Conservation (phyloP, 2,113 vertebrate species). For the Hemiscyllium ocellatum region DNA sequence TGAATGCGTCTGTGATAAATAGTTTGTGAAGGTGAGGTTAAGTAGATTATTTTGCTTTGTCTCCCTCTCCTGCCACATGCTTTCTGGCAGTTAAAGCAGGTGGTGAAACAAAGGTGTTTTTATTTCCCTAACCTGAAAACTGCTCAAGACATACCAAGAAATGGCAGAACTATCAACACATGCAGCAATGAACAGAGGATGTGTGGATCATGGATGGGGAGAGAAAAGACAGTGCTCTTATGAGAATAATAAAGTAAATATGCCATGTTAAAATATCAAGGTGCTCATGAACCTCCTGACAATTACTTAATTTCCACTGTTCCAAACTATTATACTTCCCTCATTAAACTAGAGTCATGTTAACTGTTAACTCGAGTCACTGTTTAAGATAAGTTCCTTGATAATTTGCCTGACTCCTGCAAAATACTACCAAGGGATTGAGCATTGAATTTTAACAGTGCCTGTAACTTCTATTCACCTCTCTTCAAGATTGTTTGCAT, state of each 20-base stretch:
- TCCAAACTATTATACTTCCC: not conserved
- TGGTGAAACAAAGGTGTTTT: not conserved
- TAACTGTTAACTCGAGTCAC: not conserved
- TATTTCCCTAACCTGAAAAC: not conserved
- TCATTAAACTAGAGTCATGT: not conserved
- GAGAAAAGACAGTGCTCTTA: not conserved
- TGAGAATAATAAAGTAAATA: not conserved
- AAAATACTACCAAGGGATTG: not conserved
- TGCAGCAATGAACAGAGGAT: not conserved
- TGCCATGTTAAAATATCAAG: not conserved
- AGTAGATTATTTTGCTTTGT: no score
- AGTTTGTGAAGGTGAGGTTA: no score
- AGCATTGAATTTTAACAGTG: not conserved
- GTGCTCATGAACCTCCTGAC: not conserved
- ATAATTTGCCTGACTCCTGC: not conserved
- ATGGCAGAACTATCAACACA: not conserved
- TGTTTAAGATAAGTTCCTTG: not conserved
- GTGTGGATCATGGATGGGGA: not conserved
- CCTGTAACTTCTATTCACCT: not conserved
- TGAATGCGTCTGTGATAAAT: no score
- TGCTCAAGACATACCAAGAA: not conserved
- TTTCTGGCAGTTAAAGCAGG: no score
- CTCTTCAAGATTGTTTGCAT: not conserved
- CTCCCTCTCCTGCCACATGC: no score
- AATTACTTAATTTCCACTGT: not conserved